Conservation (phyloP, 2,888 invertebrate species). For the Drosophila mimetica region DNA sequence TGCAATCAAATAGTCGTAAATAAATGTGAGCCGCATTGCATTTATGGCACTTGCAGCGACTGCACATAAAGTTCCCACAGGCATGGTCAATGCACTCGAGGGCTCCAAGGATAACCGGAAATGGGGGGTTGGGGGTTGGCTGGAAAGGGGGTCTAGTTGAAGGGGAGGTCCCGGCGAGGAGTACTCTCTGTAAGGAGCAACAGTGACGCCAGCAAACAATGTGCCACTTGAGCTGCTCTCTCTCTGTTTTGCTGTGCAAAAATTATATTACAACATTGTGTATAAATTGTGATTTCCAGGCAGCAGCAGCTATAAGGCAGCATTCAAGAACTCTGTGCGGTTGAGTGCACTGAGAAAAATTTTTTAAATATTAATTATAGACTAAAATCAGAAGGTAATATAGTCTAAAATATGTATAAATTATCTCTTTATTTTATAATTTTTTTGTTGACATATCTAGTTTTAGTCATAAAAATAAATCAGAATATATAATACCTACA, state of each 20-base stretch:
- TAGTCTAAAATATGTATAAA: too few relatives aligned
- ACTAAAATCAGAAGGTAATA: too few relatives aligned
- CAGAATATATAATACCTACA: too few relatives aligned
- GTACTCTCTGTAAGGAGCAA: constrained; percentile 32
- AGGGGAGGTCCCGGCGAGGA: constrained; percentile 9
- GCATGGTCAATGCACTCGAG: constrained; percentile 74
- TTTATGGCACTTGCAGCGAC: constrained; percentile 77
- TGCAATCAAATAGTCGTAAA: constrained; percentile 77
- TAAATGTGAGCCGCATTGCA: constrained; percentile 77
- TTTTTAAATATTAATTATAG: too few relatives aligned
- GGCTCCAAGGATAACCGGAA: constrained; percentile 35
- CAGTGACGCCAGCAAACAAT: constrained; percentile 66
- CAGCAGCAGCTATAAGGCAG: constrained; percentile 44
- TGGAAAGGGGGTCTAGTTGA: background rate
- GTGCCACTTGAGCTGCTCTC: constrained; percentile 71
- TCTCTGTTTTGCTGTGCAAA: constrained; percentile 66
- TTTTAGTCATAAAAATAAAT: too few relatives aligned
- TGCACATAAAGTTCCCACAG: constrained; percentile 71
- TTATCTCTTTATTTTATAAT: too few relatives aligned
- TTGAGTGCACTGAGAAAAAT: constrained; percentile 32
- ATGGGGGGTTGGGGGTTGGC: constrained; percentile 1
- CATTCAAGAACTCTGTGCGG: constrained; percentile 59
- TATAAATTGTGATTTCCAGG: constrained; percentile 79
- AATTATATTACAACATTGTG: constrained; percentile 80
- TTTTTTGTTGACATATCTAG: too few relatives aligned